Conservation (phyloP, 2,888 invertebrate species). For the Aporophyla lueneburgensis region DNA sequence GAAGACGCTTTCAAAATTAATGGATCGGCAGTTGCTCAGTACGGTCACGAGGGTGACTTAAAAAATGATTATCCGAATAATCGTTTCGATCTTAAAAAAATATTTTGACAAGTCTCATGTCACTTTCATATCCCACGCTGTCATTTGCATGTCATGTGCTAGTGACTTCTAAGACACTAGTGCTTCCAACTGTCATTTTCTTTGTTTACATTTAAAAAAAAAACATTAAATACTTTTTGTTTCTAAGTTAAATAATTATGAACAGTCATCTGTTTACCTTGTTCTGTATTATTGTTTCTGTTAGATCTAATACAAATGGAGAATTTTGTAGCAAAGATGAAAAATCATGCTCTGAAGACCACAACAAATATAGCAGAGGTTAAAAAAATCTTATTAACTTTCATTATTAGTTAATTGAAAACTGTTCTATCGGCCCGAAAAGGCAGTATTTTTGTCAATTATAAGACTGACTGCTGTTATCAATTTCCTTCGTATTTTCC, state of each 20-base stretch:
- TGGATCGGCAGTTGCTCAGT: neutral
- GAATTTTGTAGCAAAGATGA: conserved; percentile 66
- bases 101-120: neutral
- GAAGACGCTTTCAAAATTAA: neutral
- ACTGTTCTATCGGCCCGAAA: neutral
- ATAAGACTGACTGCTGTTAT: neutral
- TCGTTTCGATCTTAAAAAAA: neutral
- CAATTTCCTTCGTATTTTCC: neutral
- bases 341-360: conserved; percentile 63
- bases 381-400: conserved; percentile 4
- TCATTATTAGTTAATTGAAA: neutral
- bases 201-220: conserved; percentile 19
- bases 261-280: conserved; percentile 55
- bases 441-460: neutral
- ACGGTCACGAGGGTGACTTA: neutral
- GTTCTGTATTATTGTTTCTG: conserved; percentile 48
- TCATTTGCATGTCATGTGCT: neutral
- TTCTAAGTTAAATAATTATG: conserved; percentile 38
- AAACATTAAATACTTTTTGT: neutral
- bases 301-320: conserved; percentile 50
- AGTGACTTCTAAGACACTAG: no score
- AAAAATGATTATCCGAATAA: conserved; percentile 1
- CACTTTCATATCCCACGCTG: neutral
- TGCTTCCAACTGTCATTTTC: neutral
- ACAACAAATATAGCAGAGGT: conserved; percentile 74